These are phyloP conservation scores for Sisyra nigra DNA, from an alignment of 2,888 invertebrate genomes.

Conservation along the genomic window DNA sequence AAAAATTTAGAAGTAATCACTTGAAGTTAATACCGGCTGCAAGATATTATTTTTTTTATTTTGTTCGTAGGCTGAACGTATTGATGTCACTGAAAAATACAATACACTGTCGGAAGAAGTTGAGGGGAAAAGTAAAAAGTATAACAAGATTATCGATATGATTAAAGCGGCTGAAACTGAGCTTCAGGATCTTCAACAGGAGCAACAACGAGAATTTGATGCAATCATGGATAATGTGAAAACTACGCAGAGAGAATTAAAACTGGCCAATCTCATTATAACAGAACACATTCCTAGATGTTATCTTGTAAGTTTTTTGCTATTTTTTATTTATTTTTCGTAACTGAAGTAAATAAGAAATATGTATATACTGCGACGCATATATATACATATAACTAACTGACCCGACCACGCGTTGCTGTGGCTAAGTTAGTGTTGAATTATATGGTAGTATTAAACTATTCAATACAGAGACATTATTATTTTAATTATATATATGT, in stretches of 20 bases:
- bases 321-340: too few species aligned
- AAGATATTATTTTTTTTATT: background rate
- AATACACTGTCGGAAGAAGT: slow-evolving; percentile 91
- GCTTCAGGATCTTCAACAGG: slow-evolving; percentile 73
- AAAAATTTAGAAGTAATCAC: slow-evolving; percentile 4
- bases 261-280: slow-evolving; percentile 78
- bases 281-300: slow-evolving; percentile 88
- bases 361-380: too few species aligned
- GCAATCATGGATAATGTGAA: slow-evolving; percentile 86
- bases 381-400: too few species aligned
- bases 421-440: too few species aligned
- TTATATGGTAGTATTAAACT: too few species aligned
- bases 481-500: too few species aligned
- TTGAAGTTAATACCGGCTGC: too few species aligned
- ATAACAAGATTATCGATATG: slow-evolving; percentile 77
- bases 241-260: slow-evolving; percentile 76
- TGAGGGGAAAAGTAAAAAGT: slow-evolving; percentile 78
- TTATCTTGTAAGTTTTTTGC: slow-evolving; percentile 50
- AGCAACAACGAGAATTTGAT: slow-evolving; percentile 95
- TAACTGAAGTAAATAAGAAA: too few species aligned
- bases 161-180: slow-evolving; percentile 76
- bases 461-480: too few species aligned
- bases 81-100: slow-evolving; percentile 91
- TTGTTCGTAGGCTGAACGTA: slow-evolving; percentile 54
- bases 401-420: too few species aligned